phyloP scores from a whole-genome alignment of 1,140 invertebrate species.

The Cephus cinctus region DNA sequence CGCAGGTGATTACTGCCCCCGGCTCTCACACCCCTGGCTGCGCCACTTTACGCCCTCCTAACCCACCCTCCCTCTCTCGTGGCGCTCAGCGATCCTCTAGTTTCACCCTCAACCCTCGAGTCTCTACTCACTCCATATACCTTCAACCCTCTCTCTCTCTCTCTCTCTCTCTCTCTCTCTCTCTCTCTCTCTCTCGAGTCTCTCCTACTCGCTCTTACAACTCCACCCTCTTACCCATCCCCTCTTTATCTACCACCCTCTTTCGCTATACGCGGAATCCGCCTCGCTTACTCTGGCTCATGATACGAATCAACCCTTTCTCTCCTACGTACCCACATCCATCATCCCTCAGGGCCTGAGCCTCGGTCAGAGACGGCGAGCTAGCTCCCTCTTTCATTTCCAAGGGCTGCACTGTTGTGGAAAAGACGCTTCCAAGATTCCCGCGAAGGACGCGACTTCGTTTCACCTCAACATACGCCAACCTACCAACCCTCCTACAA shows the following conservation, averaged over 20 bases:
- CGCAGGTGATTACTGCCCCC: constrained; percentile 15
- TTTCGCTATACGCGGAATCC: no score
- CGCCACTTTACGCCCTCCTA: constrained; percentile 3
- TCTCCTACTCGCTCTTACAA: no score
- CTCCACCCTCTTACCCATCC: neutral
- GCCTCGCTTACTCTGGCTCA: neutral
- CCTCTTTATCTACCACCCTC: neutral
- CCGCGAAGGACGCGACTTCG: no score
- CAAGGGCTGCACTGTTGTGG: no score
- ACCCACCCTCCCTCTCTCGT: neutral
- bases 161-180: no score
- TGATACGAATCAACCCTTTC: constrained; percentile 7
- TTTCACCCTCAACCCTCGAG: neutral
- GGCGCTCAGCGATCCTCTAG: neutral
- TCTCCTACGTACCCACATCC: neutral
- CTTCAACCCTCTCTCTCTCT: neutral
- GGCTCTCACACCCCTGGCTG: neutral
- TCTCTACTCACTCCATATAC: neutral
- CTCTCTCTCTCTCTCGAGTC: no score
- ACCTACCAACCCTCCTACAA: no score
- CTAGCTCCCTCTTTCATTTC: no score
- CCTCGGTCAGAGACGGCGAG: no score
- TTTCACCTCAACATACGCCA: no score
- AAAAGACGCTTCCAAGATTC: no score
- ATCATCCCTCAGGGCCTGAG: neutral